A percentile compares a stretch with the other conserved stretches of the same genome.
These are phyloP conservation scores for Agriopis marginaria DNA, from an alignment of 2,888 invertebrate genomes.

Conservation along the genomic window DNA sequence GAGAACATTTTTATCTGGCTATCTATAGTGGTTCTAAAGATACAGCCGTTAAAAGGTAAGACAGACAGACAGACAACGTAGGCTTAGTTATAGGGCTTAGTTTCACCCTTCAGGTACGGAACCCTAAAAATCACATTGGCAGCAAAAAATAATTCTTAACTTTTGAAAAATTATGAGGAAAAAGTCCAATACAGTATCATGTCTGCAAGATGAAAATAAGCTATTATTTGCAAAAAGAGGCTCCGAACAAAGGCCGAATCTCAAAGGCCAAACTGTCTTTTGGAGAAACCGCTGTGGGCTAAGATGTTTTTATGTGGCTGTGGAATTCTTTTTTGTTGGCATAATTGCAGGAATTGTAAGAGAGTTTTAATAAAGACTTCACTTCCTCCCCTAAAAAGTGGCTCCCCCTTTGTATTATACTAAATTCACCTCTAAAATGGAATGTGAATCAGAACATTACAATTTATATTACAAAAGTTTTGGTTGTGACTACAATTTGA, in stretches of 20 bases:
- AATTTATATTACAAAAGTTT: slow-evolving; percentile 48
- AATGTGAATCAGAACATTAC: slow-evolving; percentile 30
- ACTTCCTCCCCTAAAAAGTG: not conserved
- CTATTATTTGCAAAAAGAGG: slow-evolving; percentile 14
- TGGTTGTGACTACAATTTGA: slow-evolving; percentile 29
- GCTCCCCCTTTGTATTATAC: not conserved
- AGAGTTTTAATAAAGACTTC: slow-evolving; percentile 7
- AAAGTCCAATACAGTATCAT: not conserved
- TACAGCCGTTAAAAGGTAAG: no score
- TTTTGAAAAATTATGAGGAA: not conserved
- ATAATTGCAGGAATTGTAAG: slow-evolving; percentile 14
- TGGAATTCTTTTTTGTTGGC: slow-evolving; percentile 7
- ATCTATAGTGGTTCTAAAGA: no score
- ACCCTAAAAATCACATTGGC: not conserved
- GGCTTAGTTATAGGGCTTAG: no score
- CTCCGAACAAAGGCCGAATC: slow-evolving; percentile 12
- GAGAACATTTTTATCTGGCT: no score
- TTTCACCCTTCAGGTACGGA: no score
- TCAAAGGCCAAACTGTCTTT: slow-evolving; percentile 23
- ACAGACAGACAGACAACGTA: no score
- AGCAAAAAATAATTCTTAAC: not conserved
- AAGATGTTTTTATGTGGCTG: slow-evolving; percentile 7
- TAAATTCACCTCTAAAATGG: slow-evolving; percentile 14
- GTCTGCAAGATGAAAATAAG: slow-evolving; percentile 6
- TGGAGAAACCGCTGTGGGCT: slow-evolving; percentile 1